Evolutionary conservation across 2,797 vertebrate genomes (phyloP), one percentile per base, ranked within the genome.

Genomic region (Neosalanx taihuensis): DNA sequence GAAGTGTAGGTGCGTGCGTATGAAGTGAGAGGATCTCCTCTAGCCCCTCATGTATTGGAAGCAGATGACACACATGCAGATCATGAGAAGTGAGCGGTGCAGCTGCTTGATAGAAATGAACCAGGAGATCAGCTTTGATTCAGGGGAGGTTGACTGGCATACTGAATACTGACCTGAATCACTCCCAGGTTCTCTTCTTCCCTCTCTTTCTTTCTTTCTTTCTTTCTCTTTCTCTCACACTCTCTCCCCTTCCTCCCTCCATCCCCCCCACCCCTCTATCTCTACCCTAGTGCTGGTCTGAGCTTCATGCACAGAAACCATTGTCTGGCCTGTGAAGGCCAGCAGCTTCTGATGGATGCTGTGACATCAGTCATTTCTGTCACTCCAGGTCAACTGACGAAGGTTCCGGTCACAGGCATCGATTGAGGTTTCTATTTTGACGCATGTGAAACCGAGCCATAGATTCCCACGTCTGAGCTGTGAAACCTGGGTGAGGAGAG

Each of bases 291-390:
- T 66, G 31, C 46, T 1, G 13, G 29, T 60, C 51, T 72, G 71
- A 81, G 70, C 76, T 23, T 23, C 75, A 74, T 26, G 46, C 31
- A 7, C 20, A 3, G 41, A 15, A 1, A n/a, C 23, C 15, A 61
- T 20, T 23, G 30, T 18, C 58, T 0, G 10, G 58, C 73, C 65
- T 65, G 15, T 56, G 85, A 85, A 89, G 83, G 80, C 81, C 79
- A 85, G 71, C 49, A 18, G 72, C 71, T 56, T 1, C 2, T 76
- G 78, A 85, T 81, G 82, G 82, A 86, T 81, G 67, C 68, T 58
- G 68, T 87, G 85, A 77, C 85, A 84, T 89, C 87, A 84, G 80
- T 84, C 75, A 53, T 41, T 76, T 76, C 73, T 70, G 30, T 73
- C 58, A 64, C 61, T 65, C 71, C 58, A 41, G 72, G 64, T 63